phyloP scores from a whole-genome alignment of 1,140 invertebrate genomes.

The Nautilus pompilius region DNA sequence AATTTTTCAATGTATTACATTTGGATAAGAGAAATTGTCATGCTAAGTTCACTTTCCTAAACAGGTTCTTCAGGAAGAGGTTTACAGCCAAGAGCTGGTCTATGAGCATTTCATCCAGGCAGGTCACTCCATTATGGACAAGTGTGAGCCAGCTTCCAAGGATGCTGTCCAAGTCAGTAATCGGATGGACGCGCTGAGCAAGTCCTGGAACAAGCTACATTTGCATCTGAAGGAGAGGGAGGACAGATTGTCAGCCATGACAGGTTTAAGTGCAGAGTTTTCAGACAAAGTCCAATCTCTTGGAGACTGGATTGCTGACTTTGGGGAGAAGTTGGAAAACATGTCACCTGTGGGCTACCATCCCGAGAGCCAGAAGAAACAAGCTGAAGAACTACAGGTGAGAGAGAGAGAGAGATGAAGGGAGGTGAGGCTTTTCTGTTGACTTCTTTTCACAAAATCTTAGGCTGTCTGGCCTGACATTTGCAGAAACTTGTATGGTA shows the following conservation, averaged over 20 bases:
- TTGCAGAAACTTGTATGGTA: no score
- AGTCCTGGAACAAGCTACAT: conserved; percentile 58
- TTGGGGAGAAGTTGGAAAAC: conserved; percentile 76
- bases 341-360: conserved; percentile 62
- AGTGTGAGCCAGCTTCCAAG: conserved; percentile 67
- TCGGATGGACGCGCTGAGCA: conserved; percentile 57
- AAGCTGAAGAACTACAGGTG: conserved; percentile 65
- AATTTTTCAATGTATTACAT: no score
- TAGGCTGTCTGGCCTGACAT: no score
- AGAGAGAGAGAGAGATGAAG: no score
- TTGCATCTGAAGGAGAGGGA: conserved; percentile 40
- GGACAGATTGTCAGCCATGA: conserved; percentile 35
- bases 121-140: conserved; percentile 71
- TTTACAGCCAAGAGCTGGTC: conserved; percentile 84
- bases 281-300: conserved; percentile 83
- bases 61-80: conserved; percentile 91
- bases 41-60: no score
- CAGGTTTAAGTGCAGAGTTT: conserved; percentile 73
- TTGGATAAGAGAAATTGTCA: no score
- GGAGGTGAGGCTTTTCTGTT: no score
- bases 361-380: conserved; percentile 68
- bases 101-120: conserved; percentile 80
- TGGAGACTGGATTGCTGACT: conserved; percentile 63
- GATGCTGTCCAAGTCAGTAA: conserved; percentile 71
- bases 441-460: no score